Evolutionary conservation across 2,113 vertebrate species (phyloP).

Genomic region (Dicerorhinus sumatrensis): DNA sequence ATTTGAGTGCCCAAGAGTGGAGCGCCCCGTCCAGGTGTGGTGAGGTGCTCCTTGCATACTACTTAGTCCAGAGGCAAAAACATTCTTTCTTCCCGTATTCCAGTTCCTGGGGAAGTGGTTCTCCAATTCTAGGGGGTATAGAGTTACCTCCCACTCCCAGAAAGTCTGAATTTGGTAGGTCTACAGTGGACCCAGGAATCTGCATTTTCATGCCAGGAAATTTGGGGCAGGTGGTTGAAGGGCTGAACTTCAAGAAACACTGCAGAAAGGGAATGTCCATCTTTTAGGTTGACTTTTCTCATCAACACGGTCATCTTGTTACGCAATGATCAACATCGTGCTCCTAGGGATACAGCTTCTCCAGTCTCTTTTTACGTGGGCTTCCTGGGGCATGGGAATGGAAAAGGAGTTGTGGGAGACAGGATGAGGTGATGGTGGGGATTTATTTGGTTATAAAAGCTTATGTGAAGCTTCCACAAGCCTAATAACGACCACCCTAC

Average conservation of each 20-base stretch:
- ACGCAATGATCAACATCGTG: not conserved
- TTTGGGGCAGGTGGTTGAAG: not conserved
- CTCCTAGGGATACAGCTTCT: not conserved
- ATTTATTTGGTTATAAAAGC: not conserved
- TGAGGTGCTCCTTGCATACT: no score
- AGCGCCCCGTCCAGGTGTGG: not conserved
- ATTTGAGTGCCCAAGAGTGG: not conserved
- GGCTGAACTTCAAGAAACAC: not conserved
- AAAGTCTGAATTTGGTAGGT: not conserved
- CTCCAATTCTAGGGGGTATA: not conserved
- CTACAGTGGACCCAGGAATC: not conserved
- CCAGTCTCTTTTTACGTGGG: not conserved
- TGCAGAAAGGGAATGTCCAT: not conserved
- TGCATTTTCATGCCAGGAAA: not conserved
- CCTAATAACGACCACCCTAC: not conserved
- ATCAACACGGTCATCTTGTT: not conserved
- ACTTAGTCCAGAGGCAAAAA: not conserved
- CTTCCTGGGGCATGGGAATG: not conserved
- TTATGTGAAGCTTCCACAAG: not conserved
- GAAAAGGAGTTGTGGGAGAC: not conserved
- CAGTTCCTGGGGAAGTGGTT: not conserved
- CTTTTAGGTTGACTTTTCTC: not conserved
- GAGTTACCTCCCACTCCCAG: not conserved
- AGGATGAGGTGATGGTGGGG: rapidly evolving
- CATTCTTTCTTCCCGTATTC: not conserved